Base-by-base conservation (phyloP, 2,888 invertebrate genomes). In the Acronicta alni region DNA sequence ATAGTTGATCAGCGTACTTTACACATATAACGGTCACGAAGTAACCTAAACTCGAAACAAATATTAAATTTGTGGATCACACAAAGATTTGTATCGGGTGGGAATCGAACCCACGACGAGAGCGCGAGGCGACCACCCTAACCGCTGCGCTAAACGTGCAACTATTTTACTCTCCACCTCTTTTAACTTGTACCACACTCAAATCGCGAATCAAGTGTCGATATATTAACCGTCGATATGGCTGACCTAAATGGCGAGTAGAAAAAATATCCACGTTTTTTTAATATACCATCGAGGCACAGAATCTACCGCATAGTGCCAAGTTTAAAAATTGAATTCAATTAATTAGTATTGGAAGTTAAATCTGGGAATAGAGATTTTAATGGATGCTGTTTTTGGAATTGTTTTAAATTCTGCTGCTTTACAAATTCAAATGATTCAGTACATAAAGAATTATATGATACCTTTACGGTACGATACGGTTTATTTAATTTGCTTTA, bases 191-290 rank as follows among this genome's bases (percentile, higher is more conserved):
- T 4, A 53, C 79, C 77, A 62, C 15, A 30, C 46, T 18, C 23
- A 54, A 62, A 73, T 75, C 72, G 58, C 77, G 73, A 80, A 84
- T 84, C 85, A 79, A 81, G 79, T 77, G 77, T 74, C 81, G 80
- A 85, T 86, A 84, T 85, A 86, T 84, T 81, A 82, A 81, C 76
- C 75, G 69, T 44, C 57, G 61, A 67, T 67, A 72, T 72, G 75
- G 75, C 67, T 56, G 63, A 59, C 75, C 75, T 79, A 80, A 85
- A 84, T 83, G 79, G 79, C 67, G 72, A 61, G 67, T 64, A 68
- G 62, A 72, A 79, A 52, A 73, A 64, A 64, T 43, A 49, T 30
- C 1, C 8, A 15, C 2, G 56, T 55, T 67, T 57, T 68, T 72
- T 67, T 46, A 30, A 51, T n/a, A 51, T 45, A 4, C n/a, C 37